phyloP scores from a whole-genome alignment of 1,140 invertebrate genomes.

The Penaeus chinensis region DNA sequence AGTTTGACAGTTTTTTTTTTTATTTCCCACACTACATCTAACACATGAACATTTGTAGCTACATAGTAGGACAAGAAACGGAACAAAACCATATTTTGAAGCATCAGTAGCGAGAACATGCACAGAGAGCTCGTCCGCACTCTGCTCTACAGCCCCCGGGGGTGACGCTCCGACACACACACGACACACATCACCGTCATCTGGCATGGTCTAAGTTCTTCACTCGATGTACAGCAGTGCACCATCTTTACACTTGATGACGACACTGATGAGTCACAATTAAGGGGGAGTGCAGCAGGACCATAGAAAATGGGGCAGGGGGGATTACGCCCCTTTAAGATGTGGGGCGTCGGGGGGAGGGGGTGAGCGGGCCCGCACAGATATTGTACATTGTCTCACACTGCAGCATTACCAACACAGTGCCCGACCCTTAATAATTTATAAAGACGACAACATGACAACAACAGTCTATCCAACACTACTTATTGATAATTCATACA shows the following conservation, averaged over 20 bases:
- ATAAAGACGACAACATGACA: constrained; percentile 61
- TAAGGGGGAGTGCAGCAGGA: constrained; percentile 35
- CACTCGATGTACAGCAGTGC: constrained; percentile 34
- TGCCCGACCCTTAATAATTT: constrained; percentile 59
- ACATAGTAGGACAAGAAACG: constrained; percentile 60
- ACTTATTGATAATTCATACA: constrained; percentile 61
- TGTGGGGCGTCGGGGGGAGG: constrained; percentile 34
- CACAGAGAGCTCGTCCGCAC: constrained; percentile 38
- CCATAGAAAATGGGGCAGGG: constrained; percentile 48
- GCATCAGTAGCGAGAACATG: constrained; percentile 52
- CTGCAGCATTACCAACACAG: constrained; percentile 53
- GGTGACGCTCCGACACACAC: constrained; percentile 4
- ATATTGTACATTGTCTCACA: constrained; percentile 48
- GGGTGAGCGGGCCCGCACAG: constrained; percentile 46
- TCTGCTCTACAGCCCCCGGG: constrained; percentile 18
- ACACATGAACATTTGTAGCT: constrained; percentile 60
- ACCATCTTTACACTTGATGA: constrained; percentile 35
- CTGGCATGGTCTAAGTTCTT: constrained; percentile 13
- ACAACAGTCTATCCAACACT: constrained; percentile 59
- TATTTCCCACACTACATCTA: constrained; percentile 60
- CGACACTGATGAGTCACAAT: constrained; percentile 38
- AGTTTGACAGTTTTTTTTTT: constrained; percentile 48
- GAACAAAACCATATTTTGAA: constrained; percentile 54
- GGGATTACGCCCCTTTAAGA: constrained; percentile 34
- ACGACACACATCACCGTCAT: constrained; percentile 30